Percentiles rank a stretch among this genome's conserved stretches.
Conservation (phyloP, 1,140 invertebrate genomes). For the Tribolium madens region DNA sequence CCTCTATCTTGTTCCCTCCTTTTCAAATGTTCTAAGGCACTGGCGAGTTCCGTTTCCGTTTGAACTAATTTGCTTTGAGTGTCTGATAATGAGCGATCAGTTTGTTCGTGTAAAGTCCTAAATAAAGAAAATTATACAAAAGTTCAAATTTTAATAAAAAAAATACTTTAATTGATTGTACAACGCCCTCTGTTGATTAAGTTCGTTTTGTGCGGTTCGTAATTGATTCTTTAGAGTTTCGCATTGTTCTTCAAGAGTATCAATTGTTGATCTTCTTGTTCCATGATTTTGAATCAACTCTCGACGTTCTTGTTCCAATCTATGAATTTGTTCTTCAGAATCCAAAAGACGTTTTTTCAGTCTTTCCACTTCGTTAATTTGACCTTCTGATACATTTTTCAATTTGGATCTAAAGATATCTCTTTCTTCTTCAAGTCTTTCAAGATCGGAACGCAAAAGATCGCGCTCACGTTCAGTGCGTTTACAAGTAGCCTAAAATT, state of each 20-base stretch:
- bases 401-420: conserved; percentile 63
- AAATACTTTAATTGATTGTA: conserved; percentile 63
- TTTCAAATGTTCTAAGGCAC: conserved; percentile 57
- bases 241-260: conserved; percentile 61
- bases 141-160: neutral
- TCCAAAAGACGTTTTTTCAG: conserved; percentile 56
- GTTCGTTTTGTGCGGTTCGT: conserved; percentile 56
- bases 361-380: conserved; percentile 49
- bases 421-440: conserved; percentile 70
- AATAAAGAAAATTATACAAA: conserved; percentile 35
- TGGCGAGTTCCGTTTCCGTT: conserved; percentile 58
- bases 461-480: conserved; percentile 70
- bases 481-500: conserved; percentile 64
- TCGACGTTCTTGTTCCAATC: conserved; percentile 61
- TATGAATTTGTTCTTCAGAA: conserved; percentile 60
- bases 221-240: conserved; percentile 58
- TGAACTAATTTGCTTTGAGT: conserved; percentile 60
- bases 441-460: conserved; percentile 68
- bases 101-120: conserved; percentile 64
- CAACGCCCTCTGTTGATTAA: conserved; percentile 58
- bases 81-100: conserved; percentile 62
- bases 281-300: conserved; percentile 59
- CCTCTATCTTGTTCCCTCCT: conserved; percentile 50
- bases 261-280: conserved; percentile 59
- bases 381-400: conserved; percentile 15